Base-by-base conservation (phyloP, 2,797 vertebrate species). In the Oryzias dopingdopingensis region DNA sequence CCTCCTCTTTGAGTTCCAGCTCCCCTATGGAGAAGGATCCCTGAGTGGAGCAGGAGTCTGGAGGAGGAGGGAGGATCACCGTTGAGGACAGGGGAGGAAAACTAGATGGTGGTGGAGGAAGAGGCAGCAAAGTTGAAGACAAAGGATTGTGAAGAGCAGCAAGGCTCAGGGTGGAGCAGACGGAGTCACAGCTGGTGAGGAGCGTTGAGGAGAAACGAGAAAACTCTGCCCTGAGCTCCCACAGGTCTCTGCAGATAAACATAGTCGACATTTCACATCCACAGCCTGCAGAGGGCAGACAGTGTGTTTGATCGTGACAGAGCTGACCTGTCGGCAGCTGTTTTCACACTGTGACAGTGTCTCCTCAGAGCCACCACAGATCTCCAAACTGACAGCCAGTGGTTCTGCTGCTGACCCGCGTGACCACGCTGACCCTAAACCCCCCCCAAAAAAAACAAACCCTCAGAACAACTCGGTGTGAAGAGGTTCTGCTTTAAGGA, bases 331-430 rank as follows among this genome's bases (percentile, higher is more conserved):
- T 95, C 94, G 0, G 93, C 93, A 20, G 93, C 93, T 0, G 92
- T 94, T 76, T 93, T 97, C 65, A 97, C 82, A 0, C 91, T 88
- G 83, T 93, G 84, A 60, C 94, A 97, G n/a, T 93, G 89, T 1
- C 89, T 85, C 50, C 86, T 90, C 62, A 98, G 93, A 16, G 85
- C 87, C 32, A 96, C 90, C 14, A 93, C 92, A 44, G 90, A 82
- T 15, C 88, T 88, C 95, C 96, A 97, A 0, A 97, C 67, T 3
- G 81, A 45, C 51, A 96, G 83, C 18, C 96, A 81, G 16, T 84
- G 88, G 32, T 75, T 62, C 4, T 89, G 93, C 24, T 96, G 92
- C 57, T 90, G 89, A 46, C 70, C 76, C 24, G 90, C 20, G 46
- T 89, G 85, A 61, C 4, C 85, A 10, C 87, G 84, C 49, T 86